These are phyloP conservation scores for Onychostruthus taczanowskii DNA, from an alignment of 2,113 vertebrate genomes.

Conservation along the genomic window DNA sequence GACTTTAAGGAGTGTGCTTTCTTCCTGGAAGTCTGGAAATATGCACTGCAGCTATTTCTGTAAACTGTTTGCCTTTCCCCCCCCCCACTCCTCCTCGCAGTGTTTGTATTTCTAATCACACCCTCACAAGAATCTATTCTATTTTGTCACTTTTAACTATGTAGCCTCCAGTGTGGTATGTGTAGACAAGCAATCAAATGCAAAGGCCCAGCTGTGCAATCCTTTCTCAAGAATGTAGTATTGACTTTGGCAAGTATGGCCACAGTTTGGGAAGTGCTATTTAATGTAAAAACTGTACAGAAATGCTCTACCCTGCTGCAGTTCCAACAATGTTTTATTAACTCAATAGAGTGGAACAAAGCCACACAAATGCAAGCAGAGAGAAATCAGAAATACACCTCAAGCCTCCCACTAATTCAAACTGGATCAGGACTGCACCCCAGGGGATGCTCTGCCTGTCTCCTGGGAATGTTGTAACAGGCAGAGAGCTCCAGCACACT, in stretches of 20 bases:
- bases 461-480: neutral
- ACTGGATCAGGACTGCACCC: neutral
- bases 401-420: neutral
- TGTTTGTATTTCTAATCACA: conserved; percentile 60
- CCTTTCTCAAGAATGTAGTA: neutral
- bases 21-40: conserved; percentile 42
- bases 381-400: neutral
- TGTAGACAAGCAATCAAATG: neutral
- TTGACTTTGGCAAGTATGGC: conserved; percentile 27
- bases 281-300: neutral
- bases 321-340: neutral
- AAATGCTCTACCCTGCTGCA: neutral
- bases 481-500: neutral
- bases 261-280: neutral
- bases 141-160: conserved; percentile 42
- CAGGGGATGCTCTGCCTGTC: neutral
- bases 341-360: neutral
- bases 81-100: neutral
- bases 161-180: neutral
- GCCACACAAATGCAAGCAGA: neutral
- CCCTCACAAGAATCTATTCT: conserved; percentile 38
- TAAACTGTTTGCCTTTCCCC: conserved; percentile 44
- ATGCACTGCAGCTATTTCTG: conserved; percentile 35
- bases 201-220: conserved; percentile 20
- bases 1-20: neutral